These are phyloP conservation scores for Cerceris rybyensis DNA, from an alignment of 2,888 invertebrate species.

Conservation along the genomic window DNA sequence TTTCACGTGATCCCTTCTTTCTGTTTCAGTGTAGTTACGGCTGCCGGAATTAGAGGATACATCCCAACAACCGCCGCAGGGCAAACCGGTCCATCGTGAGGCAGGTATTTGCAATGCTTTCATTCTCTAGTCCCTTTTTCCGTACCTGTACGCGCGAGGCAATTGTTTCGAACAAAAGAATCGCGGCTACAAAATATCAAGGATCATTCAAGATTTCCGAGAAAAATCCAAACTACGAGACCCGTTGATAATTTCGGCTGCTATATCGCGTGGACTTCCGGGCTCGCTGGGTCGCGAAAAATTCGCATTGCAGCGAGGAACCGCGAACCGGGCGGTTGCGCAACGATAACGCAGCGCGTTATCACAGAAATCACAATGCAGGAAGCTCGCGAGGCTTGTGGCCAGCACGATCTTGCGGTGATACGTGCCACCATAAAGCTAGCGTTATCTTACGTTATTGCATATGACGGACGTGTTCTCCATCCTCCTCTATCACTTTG, in stretches of 20 bases:
- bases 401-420: conserved; percentile 36
- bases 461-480: conserved; percentile 74
- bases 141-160: too few species aligned
- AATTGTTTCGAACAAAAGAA: too few species aligned
- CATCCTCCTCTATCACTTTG: background rate
- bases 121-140: background rate
- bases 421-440: conserved; percentile 71
- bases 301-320: background rate
- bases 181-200: too few species aligned
- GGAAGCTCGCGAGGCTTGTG: conserved; percentile 35
- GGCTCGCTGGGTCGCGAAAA: conserved; percentile 1
- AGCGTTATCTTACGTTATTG: conserved; percentile 75
- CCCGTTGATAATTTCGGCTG: too few species aligned
- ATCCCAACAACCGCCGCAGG: conserved; percentile 38
- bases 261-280: background rate
- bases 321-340: background rate
- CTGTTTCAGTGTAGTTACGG: conserved; percentile 61
- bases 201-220: too few species aligned
- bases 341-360: conserved; percentile 13
- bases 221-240: too few species aligned
- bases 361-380: conserved; percentile 35
- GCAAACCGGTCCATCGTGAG: conserved; percentile 55
- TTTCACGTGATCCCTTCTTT: conserved; percentile 21
- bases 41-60: conserved; percentile 32
- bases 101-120: conserved; percentile 47